Percentiles rank a stretch among this genome's conserved stretches.
Conservation (phyloP, 2,113 vertebrate genomes). For the Myrmophylax atrothorax region DNA sequence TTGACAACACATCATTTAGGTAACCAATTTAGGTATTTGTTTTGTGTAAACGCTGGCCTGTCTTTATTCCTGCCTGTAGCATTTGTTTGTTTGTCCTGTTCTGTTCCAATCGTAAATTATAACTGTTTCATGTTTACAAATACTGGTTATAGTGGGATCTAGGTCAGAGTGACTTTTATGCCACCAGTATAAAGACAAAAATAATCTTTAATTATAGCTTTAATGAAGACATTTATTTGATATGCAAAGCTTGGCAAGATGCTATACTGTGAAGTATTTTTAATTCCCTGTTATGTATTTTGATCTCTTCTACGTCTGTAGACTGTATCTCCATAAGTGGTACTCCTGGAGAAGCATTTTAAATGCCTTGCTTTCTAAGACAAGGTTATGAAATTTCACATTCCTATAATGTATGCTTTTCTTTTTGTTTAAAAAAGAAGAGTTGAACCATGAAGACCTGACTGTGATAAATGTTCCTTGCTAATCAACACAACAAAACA, state of each 20-base stretch:
- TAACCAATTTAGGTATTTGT: background rate
- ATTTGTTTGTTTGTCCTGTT: background rate
- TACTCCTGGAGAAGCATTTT: background rate
- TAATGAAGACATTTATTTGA: conserved; percentile 15
- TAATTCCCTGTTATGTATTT: conserved; percentile 1
- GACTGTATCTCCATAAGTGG: background rate
- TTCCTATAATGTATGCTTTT: background rate
- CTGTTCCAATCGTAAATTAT: background rate
- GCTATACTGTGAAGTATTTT: conserved; percentile 22
- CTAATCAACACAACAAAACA: conserved; percentile 8
- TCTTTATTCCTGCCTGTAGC: background rate
- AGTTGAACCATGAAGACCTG: background rate
- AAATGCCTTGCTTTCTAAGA: background rate
- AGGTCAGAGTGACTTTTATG: background rate
- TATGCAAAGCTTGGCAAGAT: background rate
- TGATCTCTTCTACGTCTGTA: background rate
- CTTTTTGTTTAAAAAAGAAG: background rate
- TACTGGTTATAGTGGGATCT: background rate
- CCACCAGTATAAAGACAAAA: background rate
- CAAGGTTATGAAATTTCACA: background rate
- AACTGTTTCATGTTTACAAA: background rate
- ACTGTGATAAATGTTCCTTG: background rate
- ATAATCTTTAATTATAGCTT: background rate
- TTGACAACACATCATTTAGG: background rate
- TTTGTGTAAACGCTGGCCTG: background rate